phyloP scores from a whole-genome alignment of 2,888 invertebrate species.

The Drosophila algonquin region DNA sequence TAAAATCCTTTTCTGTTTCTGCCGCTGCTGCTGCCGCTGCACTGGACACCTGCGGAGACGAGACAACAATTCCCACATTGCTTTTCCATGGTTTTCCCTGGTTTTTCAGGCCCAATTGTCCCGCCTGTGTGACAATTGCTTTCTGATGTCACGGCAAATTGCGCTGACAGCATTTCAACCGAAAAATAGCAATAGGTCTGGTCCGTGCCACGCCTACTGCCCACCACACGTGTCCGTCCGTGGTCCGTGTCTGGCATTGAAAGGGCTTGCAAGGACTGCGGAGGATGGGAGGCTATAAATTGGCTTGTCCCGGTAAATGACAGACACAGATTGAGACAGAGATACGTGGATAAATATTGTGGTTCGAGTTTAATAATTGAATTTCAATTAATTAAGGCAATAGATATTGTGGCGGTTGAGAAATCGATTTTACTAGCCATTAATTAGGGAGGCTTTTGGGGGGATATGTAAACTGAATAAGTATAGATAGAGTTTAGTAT shows the following conservation, averaged over 20 bases:
- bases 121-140: constrained; percentile 30
- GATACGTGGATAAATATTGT: neutral
- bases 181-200: constrained; percentile 19
- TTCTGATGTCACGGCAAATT: constrained; percentile 25
- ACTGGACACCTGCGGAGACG: constrained; percentile 29
- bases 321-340: neutral
- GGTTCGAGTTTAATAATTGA: neutral
- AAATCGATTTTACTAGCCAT: neutral
- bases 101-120: constrained; percentile 28
- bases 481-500: no score
- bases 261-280: neutral
- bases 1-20: constrained; percentile 28
- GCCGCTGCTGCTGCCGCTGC: neutral
- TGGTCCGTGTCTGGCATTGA: neutral
- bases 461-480: no score
- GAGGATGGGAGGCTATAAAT: constrained; percentile 5
- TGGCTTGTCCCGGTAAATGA: neutral
- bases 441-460: no score
- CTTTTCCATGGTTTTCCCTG: constrained; percentile 10
- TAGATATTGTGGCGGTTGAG: neutral
- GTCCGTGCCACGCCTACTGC: neutral
- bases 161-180: constrained; percentile 39
- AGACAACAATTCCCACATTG: neutral
- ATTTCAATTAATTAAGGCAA: neutral
- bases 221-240: neutral